Evolutionary conservation across 2,888 invertebrate species (phyloP).

Genomic region (Trachelus tabidus): DNA sequence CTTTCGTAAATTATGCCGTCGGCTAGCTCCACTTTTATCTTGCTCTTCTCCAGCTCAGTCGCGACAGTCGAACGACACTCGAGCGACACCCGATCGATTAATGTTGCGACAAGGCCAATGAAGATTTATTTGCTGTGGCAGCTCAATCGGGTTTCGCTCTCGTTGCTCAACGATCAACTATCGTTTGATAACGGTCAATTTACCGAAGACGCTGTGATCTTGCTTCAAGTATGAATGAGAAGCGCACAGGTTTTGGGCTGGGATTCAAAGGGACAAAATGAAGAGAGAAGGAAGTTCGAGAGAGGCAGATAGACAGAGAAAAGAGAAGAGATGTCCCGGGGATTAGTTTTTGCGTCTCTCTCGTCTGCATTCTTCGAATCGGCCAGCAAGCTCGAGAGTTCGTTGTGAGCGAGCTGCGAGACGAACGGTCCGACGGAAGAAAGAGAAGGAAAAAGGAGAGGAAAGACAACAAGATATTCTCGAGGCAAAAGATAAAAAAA

Average conservation of each 20-base stretch:
- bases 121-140: not conserved
- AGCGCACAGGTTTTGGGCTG: too few species aligned
- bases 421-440: not conserved
- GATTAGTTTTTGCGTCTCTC: constrained; percentile 44
- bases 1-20: too few species aligned
- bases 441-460: constrained; percentile 12
- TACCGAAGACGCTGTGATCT: not conserved
- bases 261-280: too few species aligned
- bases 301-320: not conserved
- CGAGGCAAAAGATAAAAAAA: too few species aligned
- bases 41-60: too few species aligned
- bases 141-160: not conserved
- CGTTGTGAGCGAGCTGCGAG: constrained; percentile 28
- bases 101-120: not conserved
- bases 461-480: not conserved
- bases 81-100: not conserved
- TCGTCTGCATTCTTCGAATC: constrained; percentile 53
- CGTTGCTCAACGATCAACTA: not conserved
- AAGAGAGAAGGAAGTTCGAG: too few species aligned
- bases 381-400: constrained; percentile 53
- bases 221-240: too few species aligned
- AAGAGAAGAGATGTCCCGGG: constrained; percentile 1
- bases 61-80: too few species aligned
- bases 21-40: too few species aligned
- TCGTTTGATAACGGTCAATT: not conserved